These are phyloP conservation scores for Drosophila serrata DNA, from an alignment of 1,140 invertebrate species.

Conservation along the genomic window DNA sequence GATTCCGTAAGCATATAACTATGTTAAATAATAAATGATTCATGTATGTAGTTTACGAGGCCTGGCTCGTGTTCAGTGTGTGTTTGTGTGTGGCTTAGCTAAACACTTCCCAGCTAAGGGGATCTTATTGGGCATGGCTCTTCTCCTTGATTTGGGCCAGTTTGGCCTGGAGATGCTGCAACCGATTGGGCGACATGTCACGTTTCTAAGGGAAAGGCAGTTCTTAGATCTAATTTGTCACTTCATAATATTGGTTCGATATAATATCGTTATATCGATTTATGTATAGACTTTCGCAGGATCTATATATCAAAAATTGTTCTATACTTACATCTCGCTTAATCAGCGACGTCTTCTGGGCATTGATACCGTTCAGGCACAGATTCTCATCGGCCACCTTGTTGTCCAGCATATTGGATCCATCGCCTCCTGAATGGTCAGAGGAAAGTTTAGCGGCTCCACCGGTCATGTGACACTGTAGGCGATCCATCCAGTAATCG, in stretches of 20 bases:
- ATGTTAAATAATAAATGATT: slow-evolving; percentile 75
- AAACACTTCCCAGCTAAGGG: slow-evolving; percentile 14
- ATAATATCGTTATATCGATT: neutral
- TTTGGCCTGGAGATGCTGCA: slow-evolving; percentile 82
- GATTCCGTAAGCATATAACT: slow-evolving; percentile 65
- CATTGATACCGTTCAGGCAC: slow-evolving; percentile 76
- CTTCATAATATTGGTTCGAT: neutral
- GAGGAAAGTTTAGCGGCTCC: slow-evolving; percentile 55
- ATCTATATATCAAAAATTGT: neutral
- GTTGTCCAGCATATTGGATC: slow-evolving; percentile 73
- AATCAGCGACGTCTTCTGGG: slow-evolving; percentile 79
- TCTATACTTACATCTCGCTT: slow-evolving; percentile 64
- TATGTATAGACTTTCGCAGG: neutral
- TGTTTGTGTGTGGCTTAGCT: slow-evolving; percentile 13
- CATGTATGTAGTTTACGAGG: slow-evolving; percentile 46
- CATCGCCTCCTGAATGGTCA: slow-evolving; percentile 56
- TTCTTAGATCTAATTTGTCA: neutral
- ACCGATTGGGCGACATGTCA: slow-evolving; percentile 80
- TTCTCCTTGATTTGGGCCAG: slow-evolving; percentile 83
- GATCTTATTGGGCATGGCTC: slow-evolving; percentile 70
- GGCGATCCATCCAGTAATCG: slow-evolving; percentile 82
- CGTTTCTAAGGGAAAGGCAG: slow-evolving; percentile 60
- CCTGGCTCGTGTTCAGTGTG: slow-evolving; percentile 8
- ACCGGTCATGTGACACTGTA: slow-evolving; percentile 65
- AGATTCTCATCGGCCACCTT: slow-evolving; percentile 84